Evolutionary conservation across 2,113 vertebrate species (phyloP).

Genomic region (Albula goreensis): DNA sequence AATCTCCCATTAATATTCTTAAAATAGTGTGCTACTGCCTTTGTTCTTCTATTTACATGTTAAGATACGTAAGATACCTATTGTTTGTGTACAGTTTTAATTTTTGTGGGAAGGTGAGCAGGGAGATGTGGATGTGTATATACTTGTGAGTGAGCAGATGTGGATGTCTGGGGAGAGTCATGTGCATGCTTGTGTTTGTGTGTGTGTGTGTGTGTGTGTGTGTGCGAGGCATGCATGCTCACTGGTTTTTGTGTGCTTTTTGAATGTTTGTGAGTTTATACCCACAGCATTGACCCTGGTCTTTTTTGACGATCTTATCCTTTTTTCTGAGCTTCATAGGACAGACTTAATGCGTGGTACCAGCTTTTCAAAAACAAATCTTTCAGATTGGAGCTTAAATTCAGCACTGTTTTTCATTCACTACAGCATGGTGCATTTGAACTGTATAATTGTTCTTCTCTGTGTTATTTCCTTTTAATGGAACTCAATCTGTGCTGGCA

Average conservation of each 20-base stretch:
- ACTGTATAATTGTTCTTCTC: constrained; percentile 30
- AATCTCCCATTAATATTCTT: neutral
- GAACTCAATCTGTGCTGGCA: constrained; percentile 47
- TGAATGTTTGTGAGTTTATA: neutral
- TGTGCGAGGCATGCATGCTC: neutral
- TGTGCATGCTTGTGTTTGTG: too few species aligned
- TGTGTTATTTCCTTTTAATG: constrained; percentile 45
- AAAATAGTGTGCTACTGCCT: neutral
- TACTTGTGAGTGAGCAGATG: too few species aligned
- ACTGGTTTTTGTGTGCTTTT: too few species aligned
- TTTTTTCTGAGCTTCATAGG: neutral
- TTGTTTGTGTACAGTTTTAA: too few species aligned
- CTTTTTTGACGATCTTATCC: neutral
- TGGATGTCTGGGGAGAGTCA: too few species aligned
- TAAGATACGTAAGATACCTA: too few species aligned
- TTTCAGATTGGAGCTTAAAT: constrained; percentile 28
- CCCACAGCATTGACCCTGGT: too few species aligned
- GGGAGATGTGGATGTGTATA: too few species aligned
- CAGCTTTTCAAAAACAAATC: neutral
- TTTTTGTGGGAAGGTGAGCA: too few species aligned
- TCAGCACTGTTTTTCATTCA: constrained; percentile 43
- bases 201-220: neutral
- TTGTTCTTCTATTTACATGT: too few species aligned
- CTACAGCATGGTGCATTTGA: constrained; percentile 42
- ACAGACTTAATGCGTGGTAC: neutral